Conservation (phyloP, 2,113 vertebrate species). For the Mustela lutreola region DNA sequence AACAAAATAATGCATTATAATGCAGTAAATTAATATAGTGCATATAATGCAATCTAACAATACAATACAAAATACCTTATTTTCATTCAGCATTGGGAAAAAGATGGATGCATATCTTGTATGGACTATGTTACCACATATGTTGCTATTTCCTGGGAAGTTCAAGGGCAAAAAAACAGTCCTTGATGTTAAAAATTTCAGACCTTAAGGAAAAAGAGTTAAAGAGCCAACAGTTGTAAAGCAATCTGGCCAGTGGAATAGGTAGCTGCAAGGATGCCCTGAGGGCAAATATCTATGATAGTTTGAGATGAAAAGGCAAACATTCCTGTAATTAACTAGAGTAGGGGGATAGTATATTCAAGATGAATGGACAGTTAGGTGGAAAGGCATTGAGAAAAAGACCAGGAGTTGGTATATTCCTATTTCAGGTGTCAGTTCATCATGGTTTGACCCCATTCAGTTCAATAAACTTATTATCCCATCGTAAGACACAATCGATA, state of each 20-base stretch:
- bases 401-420: neutral
- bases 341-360: neutral
- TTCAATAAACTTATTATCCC: neutral
- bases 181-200: neutral
- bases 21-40: neutral
- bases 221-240: neutral
- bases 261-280: neutral
- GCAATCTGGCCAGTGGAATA: neutral
- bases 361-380: neutral
- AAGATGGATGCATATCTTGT: neutral
- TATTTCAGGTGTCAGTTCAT: neutral
- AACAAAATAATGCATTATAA: neutral
- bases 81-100: neutral
- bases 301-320: neutral
- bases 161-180: neutral
- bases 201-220: neutral
- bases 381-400: neutral
- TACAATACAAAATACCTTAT: neutral
- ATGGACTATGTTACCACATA: neutral
- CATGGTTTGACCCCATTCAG: neutral
- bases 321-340: neutral
- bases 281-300: neutral
- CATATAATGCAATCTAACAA: neutral
- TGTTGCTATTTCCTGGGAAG: neutral
- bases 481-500: neutral